Evolutionary conservation across 2,888 invertebrate species (phyloP).

Genomic region (Ichneumoninae sp.): DNA sequence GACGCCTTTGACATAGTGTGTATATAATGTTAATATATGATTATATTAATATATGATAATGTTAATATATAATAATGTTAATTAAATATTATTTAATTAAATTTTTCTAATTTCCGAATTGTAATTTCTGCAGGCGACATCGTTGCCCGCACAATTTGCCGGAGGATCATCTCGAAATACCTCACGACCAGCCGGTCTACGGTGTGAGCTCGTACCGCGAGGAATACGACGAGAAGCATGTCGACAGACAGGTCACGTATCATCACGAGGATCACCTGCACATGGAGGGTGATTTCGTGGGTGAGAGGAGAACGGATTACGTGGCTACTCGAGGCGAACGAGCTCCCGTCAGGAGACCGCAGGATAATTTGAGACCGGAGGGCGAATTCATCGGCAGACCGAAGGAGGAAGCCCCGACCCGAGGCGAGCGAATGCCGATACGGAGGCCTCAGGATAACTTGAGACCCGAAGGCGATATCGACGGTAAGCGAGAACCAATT

Average conservation of each 20-base stretch:
- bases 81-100: neutral
- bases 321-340: slow-evolving; percentile 84
- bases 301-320: slow-evolving; percentile 85
- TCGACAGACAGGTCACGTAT: slow-evolving; percentile 87
- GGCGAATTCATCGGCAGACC: slow-evolving; percentile 83
- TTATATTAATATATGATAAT: too few species aligned
- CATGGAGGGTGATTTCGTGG: slow-evolving; percentile 88
- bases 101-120: neutral
- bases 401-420: slow-evolving; percentile 85
- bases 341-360: slow-evolving; percentile 82
- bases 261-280: slow-evolving; percentile 90
- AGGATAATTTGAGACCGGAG: slow-evolving; percentile 85
- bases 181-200: slow-evolving; percentile 76
- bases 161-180: slow-evolving; percentile 80
- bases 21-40: too few species aligned
- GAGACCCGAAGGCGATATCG: slow-evolving; percentile 77
- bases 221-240: slow-evolving; percentile 89
- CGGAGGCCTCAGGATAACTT: slow-evolving; percentile 85
- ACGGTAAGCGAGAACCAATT: slow-evolving; percentile 61
- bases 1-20: too few species aligned
- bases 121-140: slow-evolving; percentile 89
- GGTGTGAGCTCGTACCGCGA: slow-evolving; percentile 87
- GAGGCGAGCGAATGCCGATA: slow-evolving; percentile 82
- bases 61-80: too few species aligned
- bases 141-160: slow-evolving; percentile 90